Conservation (phyloP, 2,888 invertebrate genomes). For the Bimastos eiseni region DNA sequence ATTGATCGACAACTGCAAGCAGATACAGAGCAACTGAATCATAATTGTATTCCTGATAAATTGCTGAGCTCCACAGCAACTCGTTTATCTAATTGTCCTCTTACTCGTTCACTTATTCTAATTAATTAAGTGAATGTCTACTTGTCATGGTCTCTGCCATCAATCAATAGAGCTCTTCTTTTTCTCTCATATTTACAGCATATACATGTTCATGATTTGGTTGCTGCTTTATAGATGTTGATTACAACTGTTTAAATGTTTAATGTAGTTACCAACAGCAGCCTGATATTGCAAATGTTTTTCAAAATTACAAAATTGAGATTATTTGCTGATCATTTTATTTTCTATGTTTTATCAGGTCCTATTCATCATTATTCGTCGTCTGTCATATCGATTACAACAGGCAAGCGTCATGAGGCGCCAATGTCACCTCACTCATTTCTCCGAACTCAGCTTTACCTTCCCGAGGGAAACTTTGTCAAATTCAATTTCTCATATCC, state of each 20-base stretch:
- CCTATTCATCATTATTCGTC: neutral
- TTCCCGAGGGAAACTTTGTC: conserved; percentile 88
- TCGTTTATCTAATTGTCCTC: neutral
- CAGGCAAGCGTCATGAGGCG: conserved; percentile 14
- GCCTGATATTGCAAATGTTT: neutral
- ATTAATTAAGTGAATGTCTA: too few species aligned
- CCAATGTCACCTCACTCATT: conserved; percentile 71
- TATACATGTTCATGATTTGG: too few species aligned
- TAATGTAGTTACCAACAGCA: too few species aligned
- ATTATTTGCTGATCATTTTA: neutral
- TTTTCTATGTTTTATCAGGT: neutral
- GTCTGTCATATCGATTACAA: conserved; percentile 22
- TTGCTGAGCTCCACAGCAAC: too few species aligned
- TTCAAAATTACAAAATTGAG: neutral
- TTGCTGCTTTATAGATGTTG: too few species aligned
- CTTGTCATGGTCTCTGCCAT: too few species aligned
- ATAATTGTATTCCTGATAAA: too few species aligned
- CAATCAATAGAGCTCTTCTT: too few species aligned
- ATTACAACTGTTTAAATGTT: too few species aligned
- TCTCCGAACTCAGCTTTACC: conserved; percentile 94
- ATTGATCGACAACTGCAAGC: too few species aligned
- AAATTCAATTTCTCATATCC: conserved; percentile 83
- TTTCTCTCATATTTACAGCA: too few species aligned
- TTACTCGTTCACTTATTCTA: neutral
- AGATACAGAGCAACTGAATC: too few species aligned